A percentile compares a stretch with the other conserved stretches of the same genome.
phyloP scores from a whole-genome alignment of 2,888 invertebrate genomes.

The Sesia apiformis region DNA sequence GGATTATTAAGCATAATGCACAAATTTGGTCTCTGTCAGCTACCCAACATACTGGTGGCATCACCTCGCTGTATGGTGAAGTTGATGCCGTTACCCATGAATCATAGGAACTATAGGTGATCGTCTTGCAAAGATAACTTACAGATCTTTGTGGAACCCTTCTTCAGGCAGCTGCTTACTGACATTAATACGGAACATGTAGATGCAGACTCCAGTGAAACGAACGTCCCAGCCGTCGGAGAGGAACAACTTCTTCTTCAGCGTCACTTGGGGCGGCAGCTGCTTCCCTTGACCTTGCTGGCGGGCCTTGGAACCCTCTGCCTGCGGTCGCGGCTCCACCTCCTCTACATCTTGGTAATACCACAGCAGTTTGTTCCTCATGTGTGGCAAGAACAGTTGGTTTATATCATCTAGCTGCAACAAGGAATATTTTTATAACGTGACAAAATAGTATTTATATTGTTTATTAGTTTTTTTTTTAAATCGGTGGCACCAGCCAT shows the following conservation, averaged over 20 bases:
- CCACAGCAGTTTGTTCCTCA: slow-evolving; percentile 89
- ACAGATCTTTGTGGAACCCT: slow-evolving; percentile 91
- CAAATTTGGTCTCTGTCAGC: no score
- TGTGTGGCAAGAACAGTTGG: slow-evolving; percentile 88
- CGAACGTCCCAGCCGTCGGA: slow-evolving; percentile 90
- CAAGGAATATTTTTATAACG: slow-evolving; percentile 1
- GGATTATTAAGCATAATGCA: no score
- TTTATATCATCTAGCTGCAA: slow-evolving; percentile 89
- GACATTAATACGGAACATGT: slow-evolving; percentile 88
- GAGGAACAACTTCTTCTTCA: slow-evolving; percentile 86
- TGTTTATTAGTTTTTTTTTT: background rate
- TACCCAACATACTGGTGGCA: no score
- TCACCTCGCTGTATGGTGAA: no score
- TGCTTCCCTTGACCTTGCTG: slow-evolving; percentile 64
- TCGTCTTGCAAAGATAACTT: slow-evolving; percentile 25
- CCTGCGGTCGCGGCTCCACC: slow-evolving; percentile 68
- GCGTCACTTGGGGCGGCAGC: slow-evolving; percentile 51
- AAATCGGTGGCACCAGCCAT: no score
- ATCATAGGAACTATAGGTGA: no score
- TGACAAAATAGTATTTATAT: background rate
- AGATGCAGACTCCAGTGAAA: slow-evolving; percentile 88
- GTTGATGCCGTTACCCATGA: no score
- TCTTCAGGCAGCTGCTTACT: slow-evolving; percentile 91
- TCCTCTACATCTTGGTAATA: slow-evolving; percentile 92
- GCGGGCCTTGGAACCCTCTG: slow-evolving; percentile 55